Evolutionary conservation across 2,888 invertebrate species (phyloP), one percentile per base, ranked within the genome.

Genomic region (Tipula helvola): DNA sequence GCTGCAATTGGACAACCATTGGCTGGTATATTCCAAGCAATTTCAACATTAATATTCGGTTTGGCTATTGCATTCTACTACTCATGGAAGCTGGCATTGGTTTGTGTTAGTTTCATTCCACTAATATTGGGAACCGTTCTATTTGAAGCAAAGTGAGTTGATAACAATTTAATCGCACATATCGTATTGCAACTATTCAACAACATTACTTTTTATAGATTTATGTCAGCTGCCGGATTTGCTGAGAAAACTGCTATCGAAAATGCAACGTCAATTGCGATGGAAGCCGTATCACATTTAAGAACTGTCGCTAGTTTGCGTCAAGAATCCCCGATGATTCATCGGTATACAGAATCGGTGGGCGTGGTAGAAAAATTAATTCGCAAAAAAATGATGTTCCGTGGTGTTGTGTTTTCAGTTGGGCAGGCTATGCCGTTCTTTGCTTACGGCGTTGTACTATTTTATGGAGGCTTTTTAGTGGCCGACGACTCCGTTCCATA

Each of bases 281-380:
- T 95, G 0, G 96, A 96, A 88, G 95, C 95, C 0, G 95, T 96
- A 83, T 92, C 93, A 1, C 95, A 96, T 89, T 95, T 96, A 8
- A 92, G 95, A 83, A 96, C 96, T 0, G 94, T 95, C 7, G 94
- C 94, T 0, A 94, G 95, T 44, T 92, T 95, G 87, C 93, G 94
- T 86, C 93, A 93, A 5, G 96, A 96, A 89, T 91, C 93, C 36
- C 92, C 93, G 2, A 93, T 95, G n/a, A 90, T 95, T 12, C 88
- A 91, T 3, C 92, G 94, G 0, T 96, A 95, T 90, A 92, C 92
- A 36, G 90, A 91, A 0, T 94, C 95, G 57, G 92, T 95, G 83
- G 89, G 90, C 0, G 90, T 91, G 47, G 93, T 94, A 0, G 93
- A 93, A 39, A 88, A 89, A 13, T 91, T 92, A 0, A 93, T 93